Conservation (phyloP, 2,113 vertebrate species). For the Labrus mixtus region DNA sequence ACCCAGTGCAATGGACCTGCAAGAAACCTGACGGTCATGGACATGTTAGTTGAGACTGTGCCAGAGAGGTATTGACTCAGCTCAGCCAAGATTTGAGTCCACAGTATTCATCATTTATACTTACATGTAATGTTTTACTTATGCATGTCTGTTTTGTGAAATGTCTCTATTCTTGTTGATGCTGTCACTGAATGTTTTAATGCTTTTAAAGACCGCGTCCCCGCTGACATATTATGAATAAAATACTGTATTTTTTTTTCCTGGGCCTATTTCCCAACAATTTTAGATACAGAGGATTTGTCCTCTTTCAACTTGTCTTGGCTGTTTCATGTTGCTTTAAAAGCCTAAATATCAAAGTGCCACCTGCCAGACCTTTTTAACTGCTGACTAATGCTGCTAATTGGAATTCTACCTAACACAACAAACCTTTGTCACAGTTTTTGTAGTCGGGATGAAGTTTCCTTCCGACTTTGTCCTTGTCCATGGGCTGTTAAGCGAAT, state of each 20-base stretch:
- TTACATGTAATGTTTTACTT: neutral
- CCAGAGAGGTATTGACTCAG: neutral
- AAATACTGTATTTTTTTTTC: neutral
- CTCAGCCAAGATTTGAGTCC: neutral
- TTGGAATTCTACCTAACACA: slow-evolving; percentile 16
- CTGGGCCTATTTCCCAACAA: neutral
- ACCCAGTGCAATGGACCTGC: slow-evolving; percentile 25
- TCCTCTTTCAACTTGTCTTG: slow-evolving; percentile 6
- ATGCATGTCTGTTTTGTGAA: neutral
- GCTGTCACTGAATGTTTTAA: too few relatives aligned
- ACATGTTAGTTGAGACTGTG: neutral
- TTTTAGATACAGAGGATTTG: neutral
- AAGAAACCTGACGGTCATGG: neutral
- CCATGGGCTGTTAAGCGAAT: slow-evolving; percentile 6
- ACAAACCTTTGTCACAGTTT: neutral
- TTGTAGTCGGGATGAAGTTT: slow-evolving; percentile 18
- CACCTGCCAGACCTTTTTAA: slow-evolving; percentile 12
- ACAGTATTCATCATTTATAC: neutral
- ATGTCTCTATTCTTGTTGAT: neutral
- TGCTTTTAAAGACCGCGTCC: neutral
- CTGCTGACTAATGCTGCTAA: slow-evolving; percentile 11
- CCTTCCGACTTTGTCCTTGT: slow-evolving; percentile 32
- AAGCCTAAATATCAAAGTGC: neutral
- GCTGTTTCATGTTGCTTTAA: slow-evolving; percentile 1
- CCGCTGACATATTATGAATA: neutral